Conservation (phyloP, 1,140 invertebrate genomes). For the Notospermus geniculatus region DNA sequence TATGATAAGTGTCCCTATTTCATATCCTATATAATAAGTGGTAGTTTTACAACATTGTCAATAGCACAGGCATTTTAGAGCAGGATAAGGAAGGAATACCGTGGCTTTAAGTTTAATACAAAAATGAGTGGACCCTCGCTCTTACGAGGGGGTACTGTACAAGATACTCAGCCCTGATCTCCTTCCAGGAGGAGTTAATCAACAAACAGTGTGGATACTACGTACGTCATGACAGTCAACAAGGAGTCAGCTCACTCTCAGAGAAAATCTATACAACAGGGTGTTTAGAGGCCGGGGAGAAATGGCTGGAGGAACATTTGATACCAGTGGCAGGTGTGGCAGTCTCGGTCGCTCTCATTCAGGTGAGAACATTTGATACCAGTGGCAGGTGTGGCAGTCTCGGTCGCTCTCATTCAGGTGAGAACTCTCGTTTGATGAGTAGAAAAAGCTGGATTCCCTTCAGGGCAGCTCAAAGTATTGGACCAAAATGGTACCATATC, state of each 20-base stretch:
- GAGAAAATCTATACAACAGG: conserved; percentile 85
- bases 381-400: conserved; percentile 79
- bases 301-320: conserved; percentile 90
- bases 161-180: conserved; percentile 44
- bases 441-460: conserved; percentile 14
- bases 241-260: conserved; percentile 65
- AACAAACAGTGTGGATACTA: conserved; percentile 52
- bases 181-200: conserved; percentile 37
- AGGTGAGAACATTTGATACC: conserved; percentile 71
- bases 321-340: conserved; percentile 80
- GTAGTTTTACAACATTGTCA: too few relatives aligned
- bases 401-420: conserved; percentile 49
- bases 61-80: too few relatives aligned
- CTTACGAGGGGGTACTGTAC: too few relatives aligned
- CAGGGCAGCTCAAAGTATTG: too few relatives aligned
- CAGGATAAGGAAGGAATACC: too few relatives aligned
- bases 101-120: too few relatives aligned
- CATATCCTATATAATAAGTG: too few relatives aligned
- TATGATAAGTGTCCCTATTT: too few relatives aligned
- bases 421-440: not conserved
- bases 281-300: conserved; percentile 86
- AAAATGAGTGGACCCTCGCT: too few relatives aligned
- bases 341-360: conserved; percentile 61
- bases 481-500: too few relatives aligned
- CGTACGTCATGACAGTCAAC: conserved; percentile 38